Conservation (phyloP, 2,797 vertebrate species). For the Adelosebastes latens region DNA sequence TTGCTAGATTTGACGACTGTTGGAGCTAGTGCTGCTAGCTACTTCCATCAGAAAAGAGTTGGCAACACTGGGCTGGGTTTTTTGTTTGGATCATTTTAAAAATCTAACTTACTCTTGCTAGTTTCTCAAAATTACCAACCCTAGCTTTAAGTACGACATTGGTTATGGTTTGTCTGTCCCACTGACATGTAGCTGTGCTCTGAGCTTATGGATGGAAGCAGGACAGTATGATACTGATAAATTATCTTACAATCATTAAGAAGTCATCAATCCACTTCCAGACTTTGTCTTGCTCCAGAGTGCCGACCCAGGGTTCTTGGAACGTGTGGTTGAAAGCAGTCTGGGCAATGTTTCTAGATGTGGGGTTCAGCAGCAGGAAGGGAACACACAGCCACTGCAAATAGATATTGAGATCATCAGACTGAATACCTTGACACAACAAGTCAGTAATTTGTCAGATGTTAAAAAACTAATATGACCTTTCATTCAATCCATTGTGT, state of each 20-base stretch:
- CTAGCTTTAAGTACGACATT: neutral
- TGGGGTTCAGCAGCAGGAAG: slow-evolving; percentile 77
- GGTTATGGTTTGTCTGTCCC: neutral
- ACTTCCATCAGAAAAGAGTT: too few relatives aligned
- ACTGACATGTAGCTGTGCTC: neutral
- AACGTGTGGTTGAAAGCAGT: slow-evolving; percentile 75
- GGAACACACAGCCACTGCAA: slow-evolving; percentile 77
- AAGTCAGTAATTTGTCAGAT: neutral
- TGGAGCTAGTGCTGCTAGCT: too few relatives aligned
- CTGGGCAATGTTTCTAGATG: slow-evolving; percentile 67
- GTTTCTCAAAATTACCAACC: neutral
- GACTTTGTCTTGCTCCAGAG: slow-evolving; percentile 60
- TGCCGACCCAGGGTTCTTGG: slow-evolving; percentile 82
- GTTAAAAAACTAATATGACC: neutral
- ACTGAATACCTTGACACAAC: neutral
- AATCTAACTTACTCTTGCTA: too few relatives aligned
- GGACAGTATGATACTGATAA: neutral
- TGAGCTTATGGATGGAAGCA: neutral
- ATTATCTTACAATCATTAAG: slow-evolving; percentile 64
- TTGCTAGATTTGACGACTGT: too few relatives aligned
- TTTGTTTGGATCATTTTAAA: too few relatives aligned
- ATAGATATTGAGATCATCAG: neutral
- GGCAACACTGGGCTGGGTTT: too few relatives aligned
- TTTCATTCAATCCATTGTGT: too few relatives aligned
- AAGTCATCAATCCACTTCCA: slow-evolving; percentile 82